Evolutionary conservation across 2,113 vertebrate genomes (phyloP).

Genomic region (Stegostoma tigrinum): DNA sequence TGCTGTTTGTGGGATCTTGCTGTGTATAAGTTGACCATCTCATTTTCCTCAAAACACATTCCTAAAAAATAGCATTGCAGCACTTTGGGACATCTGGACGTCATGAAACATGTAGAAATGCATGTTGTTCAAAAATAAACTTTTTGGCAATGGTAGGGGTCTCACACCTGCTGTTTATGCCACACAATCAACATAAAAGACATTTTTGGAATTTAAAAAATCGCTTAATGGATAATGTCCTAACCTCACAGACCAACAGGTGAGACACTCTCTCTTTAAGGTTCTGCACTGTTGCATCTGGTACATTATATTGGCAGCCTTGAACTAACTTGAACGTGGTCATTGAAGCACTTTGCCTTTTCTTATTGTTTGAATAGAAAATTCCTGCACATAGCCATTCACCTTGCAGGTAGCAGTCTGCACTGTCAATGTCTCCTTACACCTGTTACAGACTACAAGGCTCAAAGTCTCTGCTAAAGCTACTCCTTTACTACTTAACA

Average conservation of each 20-base stretch:
- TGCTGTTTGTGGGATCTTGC: not conserved
- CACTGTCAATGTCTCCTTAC: not conserved
- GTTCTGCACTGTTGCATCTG: not conserved
- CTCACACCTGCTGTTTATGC: not conserved
- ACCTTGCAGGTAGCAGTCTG: not conserved
- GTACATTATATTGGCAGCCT: not conserved
- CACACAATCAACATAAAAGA: not conserved
- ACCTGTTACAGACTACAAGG: not conserved
- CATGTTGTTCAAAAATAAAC: not conserved
- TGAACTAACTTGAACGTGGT: conserved; percentile 7
- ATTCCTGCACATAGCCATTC: conserved; percentile 7
- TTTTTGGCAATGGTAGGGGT: not conserved
- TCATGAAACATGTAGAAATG: not conserved
- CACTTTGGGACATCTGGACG: not conserved
- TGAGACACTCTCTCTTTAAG: not conserved
- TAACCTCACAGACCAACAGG: not conserved
- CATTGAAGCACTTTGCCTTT: not conserved
- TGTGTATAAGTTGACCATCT: not conserved
- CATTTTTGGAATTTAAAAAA: not conserved
- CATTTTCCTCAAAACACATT: not conserved
- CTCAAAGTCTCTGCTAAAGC: not conserved
- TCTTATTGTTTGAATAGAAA: conserved; percentile 25
- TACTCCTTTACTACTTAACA: not conserved
- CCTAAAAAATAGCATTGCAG: not conserved
- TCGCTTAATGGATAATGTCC: not conserved